Conservation (phyloP, 2,113 vertebrate genomes). For the Sigmodon hispidus region DNA sequence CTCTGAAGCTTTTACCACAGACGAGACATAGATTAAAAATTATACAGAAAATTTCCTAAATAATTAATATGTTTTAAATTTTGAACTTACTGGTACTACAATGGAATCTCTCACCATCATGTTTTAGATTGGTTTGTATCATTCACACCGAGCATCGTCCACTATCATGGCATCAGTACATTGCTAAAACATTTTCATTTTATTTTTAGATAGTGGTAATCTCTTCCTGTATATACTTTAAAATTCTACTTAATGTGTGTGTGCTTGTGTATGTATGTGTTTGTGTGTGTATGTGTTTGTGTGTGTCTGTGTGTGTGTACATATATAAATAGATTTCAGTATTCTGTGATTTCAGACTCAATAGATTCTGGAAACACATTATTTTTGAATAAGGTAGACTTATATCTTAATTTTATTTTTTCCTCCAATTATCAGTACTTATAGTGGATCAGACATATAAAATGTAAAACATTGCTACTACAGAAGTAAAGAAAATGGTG, state of each 20-base stretch:
- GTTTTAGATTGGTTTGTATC: background rate
- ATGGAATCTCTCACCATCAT: background rate
- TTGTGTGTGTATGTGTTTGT: background rate
- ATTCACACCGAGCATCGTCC: background rate
- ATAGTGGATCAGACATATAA: background rate
- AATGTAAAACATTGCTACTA: background rate
- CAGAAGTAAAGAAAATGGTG: background rate
- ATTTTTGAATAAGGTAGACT: background rate
- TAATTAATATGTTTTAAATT: background rate
- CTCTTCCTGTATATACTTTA: background rate
- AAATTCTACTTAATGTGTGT: background rate
- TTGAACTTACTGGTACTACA: background rate
- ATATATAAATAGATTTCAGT: background rate
- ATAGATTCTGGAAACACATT: background rate
- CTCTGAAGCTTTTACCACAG: background rate
- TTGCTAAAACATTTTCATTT: background rate
- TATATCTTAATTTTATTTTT: background rate
- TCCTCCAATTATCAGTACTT: background rate
- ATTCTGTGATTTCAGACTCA: background rate
- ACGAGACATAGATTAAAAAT: background rate
- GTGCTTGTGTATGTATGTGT: background rate
- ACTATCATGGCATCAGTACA: background rate
- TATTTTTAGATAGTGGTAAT: background rate
- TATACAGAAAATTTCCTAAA: background rate
- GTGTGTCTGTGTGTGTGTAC: too few species aligned